Base-by-base conservation (phyloP, 2,888 invertebrate genomes). In the Thymelicus lineola region DNA sequence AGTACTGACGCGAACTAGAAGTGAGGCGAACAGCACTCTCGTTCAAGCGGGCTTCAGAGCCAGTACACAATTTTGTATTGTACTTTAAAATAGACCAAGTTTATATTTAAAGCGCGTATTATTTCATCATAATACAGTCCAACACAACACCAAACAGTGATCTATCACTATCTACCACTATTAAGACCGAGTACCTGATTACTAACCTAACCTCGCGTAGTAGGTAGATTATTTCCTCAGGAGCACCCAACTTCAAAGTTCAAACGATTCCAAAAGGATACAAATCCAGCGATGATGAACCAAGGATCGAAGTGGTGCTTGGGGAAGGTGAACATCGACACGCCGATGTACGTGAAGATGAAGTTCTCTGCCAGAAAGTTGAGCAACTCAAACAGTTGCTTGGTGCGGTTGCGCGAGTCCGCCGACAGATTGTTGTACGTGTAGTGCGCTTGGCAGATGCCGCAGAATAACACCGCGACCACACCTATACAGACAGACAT, bases 391-490 rank as follows among this genome's bases (percentile, higher is more conserved):
- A 98, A 98, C 80, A 98, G 95, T 87, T 98, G 97, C 89, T 98
- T 98, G 42, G 98, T 98, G 75, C 98, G 94, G 75, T 95, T 95
- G 76, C 98, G 95, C 0, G 98, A 98, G 83, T 98, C 97, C 67
- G 96, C 95, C 0, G 98, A 98, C 46, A 99, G 91, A 90, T 99
- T 99, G 91, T 99, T 99, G 93, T 98, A 99, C 0, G 99, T 99
- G 88, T 99, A 99, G 91, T 99, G 99, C 20, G 99, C 99, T 92
- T 99, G 99, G 84, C 98, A 99, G 81, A 99, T 99, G 38, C 99
- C 99, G 91, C 99, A 99, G 91, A 99, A 99, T 59, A 99, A 88
- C 0, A 99, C 99, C 63, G 99, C 98, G 12, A 99, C 99, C 75
- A 99, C 98, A 67, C 98, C 97, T 97, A 75, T 67, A 14, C 15